Conservation (phyloP, 2,113 vertebrate genomes). For the Daboia siamensis region DNA sequence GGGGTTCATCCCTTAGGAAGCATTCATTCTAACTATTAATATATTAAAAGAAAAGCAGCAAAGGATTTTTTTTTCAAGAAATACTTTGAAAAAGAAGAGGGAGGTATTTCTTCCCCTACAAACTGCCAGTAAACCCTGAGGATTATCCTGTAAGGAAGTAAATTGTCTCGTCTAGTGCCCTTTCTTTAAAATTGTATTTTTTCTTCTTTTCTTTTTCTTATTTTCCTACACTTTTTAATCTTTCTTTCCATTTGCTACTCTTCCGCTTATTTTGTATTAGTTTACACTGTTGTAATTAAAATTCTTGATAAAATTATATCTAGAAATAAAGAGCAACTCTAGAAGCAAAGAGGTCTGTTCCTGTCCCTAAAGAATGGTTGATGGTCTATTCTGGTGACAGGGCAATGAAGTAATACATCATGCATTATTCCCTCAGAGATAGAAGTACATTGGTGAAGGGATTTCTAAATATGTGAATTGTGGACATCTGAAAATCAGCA, state of each 20-base stretch:
- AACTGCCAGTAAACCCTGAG: not conserved
- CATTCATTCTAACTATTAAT: not conserved
- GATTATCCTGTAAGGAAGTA: not conserved
- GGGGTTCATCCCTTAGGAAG: not conserved
- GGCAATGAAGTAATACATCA: not conserved
- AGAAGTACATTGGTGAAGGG: not conserved
- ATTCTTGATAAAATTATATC: not conserved
- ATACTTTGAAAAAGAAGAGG: not conserved
- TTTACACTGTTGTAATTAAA: not conserved
- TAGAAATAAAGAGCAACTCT: not conserved
- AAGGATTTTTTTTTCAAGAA: not conserved
- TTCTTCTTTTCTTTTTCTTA: not conserved
- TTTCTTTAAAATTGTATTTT: not conserved
- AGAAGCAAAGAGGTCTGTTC: not conserved
- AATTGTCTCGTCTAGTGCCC: not conserved
- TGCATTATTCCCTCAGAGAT: not conserved
- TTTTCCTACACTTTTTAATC: not conserved
- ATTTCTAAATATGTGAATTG: not conserved
- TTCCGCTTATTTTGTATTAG: not conserved
- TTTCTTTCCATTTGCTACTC: not conserved
- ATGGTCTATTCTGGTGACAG: not conserved
- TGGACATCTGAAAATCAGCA: not conserved
- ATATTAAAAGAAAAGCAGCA: not conserved
- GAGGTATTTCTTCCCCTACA: not conserved
- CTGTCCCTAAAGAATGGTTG: not conserved